Evolutionary conservation across 2,888 invertebrate species (phyloP), one percentile per base, ranked within the genome.

Genomic region (Cybosia mesomella): DNA sequence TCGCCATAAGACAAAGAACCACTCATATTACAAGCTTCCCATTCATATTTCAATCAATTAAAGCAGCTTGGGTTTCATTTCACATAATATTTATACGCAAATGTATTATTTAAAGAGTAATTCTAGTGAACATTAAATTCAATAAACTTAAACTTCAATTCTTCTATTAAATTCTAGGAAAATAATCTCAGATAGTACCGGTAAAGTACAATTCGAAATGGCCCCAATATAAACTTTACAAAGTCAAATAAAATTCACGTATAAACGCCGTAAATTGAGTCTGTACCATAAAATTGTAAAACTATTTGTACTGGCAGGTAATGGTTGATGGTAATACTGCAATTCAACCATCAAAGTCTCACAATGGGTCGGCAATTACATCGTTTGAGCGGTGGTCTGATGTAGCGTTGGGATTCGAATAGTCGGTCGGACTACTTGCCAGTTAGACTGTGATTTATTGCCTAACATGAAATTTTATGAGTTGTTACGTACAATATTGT

Each of bases 361-460:
- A 89, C 88, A 90, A 91, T 90, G 77, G 88, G 73, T 71, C 74
- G 76, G 86, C 88, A 90, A 91, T 92, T 91, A 89, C 87, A 86
- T 76, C 84, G 85, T 84, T 87, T 85, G 83, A 86, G 80, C 85
- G 80, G 71, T 72, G 80, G 72, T 77, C 76, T 78, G 32, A 65
- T 75, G 85, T 74, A 67, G 60, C 81, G 85, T 87, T 90, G 80
- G 77, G 39, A 64, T 53, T 28, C 1, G 21, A 59, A 28, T 36
- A 58, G 57, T 72, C 55, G 13, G 11, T 34, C 13, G 28, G 21
- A 58, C 22, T 71, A 67, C 57, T 43, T 66, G 63, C 57, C 43
- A 72, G 32, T 60, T 18, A 5, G 22, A 55, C 53, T 13, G 24
- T 54, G 8, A 28, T 60, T 21, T 21, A n/a, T 43, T 28, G 32